These are phyloP conservation scores for Stigmatopora nigra DNA, from an alignment of 2,113 vertebrate genomes.

Conservation along the genomic window DNA sequence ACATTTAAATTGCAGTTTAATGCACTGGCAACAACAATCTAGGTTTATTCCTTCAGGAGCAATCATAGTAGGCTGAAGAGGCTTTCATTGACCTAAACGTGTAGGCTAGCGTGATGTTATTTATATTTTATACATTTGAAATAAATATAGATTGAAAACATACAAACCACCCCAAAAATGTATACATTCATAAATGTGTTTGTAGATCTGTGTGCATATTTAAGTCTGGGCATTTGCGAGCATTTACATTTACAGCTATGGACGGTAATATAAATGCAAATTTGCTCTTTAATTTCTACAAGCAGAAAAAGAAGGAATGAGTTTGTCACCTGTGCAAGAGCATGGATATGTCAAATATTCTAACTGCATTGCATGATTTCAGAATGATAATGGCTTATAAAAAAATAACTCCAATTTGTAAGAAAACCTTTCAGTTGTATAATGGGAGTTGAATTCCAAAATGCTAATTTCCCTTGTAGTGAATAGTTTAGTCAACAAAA, in stretches of 20 bases:
- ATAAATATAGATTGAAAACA: neutral
- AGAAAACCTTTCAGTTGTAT: slow-evolving; percentile 21
- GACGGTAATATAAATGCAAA: slow-evolving; percentile 71
- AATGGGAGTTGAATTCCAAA: slow-evolving; percentile 17
- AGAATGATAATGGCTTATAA: slow-evolving; percentile 23
- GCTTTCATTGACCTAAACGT: neutral
- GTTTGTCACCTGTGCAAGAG: slow-evolving; percentile 56
- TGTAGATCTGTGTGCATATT: slow-evolving; percentile 8
- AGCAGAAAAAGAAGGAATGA: slow-evolving; percentile 39
- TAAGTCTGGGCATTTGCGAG: slow-evolving; percentile 29
- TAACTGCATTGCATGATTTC: slow-evolving; percentile 26
- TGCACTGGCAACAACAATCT: slow-evolving; percentile 55
- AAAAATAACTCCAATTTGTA: slow-evolving; percentile 25
- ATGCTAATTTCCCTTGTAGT: slow-evolving; percentile 14
- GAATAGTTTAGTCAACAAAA: slow-evolving; percentile 22
- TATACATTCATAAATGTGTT: neutral
- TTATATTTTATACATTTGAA: neutral
- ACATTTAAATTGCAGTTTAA: slow-evolving; percentile 68
- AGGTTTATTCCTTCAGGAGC: slow-evolving; percentile 20
- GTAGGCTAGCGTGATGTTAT: neutral
- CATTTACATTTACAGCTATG: slow-evolving; percentile 53
- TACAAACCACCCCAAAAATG: no score
- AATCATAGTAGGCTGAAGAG: neutral
- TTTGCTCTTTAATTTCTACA: slow-evolving; percentile 61
- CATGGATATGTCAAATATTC: slow-evolving; percentile 27